Evolutionary conservation across 30 jellyfish, hydroid and myxozoan species (phyloP), one percentile per base, ranked within the genome.

Genomic region (Calvadosia cruxmelitensis): DNA sequence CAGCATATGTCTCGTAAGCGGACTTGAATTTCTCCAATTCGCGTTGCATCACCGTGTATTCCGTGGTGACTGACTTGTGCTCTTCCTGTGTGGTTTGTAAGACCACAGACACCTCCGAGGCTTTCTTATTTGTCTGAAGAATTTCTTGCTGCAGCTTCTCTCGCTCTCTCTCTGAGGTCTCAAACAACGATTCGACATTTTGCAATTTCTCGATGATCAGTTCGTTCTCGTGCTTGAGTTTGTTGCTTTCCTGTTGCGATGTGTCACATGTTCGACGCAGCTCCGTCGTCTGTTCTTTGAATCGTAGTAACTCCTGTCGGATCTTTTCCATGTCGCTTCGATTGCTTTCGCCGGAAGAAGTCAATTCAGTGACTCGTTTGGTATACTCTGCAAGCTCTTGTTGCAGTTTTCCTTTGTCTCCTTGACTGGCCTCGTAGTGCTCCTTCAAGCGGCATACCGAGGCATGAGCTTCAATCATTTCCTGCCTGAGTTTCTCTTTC

Each of bases 361-460:
- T 51, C 51, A 88, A 75, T 63, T 88, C 97, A 57, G 95, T 72
- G 30, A 88, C 80, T 78, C 73, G 81, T 74, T 73, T 88, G 50
- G 80, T 94, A 91, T 72, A 88, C n/a, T 85, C 82, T 34, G 95
- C 94, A 36, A 88, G 70, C 52, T 88, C 97, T 52, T 77, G 92
- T 53, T 93, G 91, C 67, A 88, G 90, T 50, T 88, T 88, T 1
- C 94, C 93, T 66, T 88, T 88, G 71, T 88, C 97, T 29, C 92
- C 95, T 71, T 83, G 93, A 68, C 97, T 88, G 20, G 76, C 75
- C 35, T 88, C 97, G 72, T 88, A 88, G 78, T 81, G 80, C 69
- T 88, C 97, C 71, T 88, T 88, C 74, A 88, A 69, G 16, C 94
- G 92, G 74, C 97, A 88, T 0, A 88, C 97, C 1, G 97, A 88